Evolutionary conservation across 2,113 vertebrate genomes (phyloP).

Genomic region (Nycticebus coucang): DNA sequence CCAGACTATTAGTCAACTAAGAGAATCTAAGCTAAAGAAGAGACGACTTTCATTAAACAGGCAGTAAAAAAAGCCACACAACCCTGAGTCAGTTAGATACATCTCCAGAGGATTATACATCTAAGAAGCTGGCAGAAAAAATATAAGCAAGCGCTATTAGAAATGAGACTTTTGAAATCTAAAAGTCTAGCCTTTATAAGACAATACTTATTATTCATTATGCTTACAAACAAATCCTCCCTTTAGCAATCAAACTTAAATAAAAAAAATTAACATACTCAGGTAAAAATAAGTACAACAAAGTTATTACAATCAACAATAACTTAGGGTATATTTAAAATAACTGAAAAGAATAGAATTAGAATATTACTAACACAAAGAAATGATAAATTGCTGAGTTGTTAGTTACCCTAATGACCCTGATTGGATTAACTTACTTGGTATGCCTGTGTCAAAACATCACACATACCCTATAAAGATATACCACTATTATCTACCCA

Average conservation of each 20-base stretch:
- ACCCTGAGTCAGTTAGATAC: neutral
- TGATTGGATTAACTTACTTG: too few species aligned
- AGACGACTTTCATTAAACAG: neutral
- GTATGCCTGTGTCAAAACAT: too few species aligned
- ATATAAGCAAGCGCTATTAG: neutral
- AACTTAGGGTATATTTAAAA: too few species aligned
- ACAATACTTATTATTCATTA: neutral
- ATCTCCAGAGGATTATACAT: neutral
- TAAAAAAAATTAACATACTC: neutral
- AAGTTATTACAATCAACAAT: too few species aligned
- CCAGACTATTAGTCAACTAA: neutral
- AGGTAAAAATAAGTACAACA: neutral
- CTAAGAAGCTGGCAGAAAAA: neutral
- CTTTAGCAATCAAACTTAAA: neutral
- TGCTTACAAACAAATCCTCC: neutral
- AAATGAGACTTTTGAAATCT: neutral
- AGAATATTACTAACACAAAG: too few species aligned
- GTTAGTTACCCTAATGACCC: too few species aligned
- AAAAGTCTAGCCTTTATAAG: neutral
- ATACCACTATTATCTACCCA: too few species aligned
- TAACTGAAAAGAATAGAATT: too few species aligned
- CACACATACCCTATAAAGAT: too few species aligned
- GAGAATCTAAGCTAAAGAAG: neutral
- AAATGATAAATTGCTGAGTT: too few species aligned
- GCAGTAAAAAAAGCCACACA: neutral